A percentile compares a stretch with the other conserved stretches of the same genome.
phyloP scores from a whole-genome alignment of 2,888 invertebrate genomes.

The Hypselothyrea guttata region DNA sequence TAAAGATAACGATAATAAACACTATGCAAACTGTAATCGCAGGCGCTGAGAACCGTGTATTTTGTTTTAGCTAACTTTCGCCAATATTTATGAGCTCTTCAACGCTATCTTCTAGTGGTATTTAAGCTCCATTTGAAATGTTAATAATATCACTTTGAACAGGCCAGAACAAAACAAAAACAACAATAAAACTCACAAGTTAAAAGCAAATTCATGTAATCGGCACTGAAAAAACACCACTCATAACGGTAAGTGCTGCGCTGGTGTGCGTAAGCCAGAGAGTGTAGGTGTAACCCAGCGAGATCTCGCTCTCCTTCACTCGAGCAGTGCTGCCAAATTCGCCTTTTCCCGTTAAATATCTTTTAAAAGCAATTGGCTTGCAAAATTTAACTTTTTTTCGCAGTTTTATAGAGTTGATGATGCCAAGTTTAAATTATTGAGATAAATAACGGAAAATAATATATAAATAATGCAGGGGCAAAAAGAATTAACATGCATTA shows the following conservation, averaged over 20 bases:
- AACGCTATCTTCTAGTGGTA: constrained; percentile 25
- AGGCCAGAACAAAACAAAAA: constrained; percentile 18
- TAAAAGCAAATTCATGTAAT: constrained; percentile 60
- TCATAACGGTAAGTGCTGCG: constrained; percentile 12
- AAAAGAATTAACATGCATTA: too few species aligned
- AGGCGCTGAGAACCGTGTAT: too few species aligned
- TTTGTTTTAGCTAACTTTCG: constrained; percentile 17
- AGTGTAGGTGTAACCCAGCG: not conserved
- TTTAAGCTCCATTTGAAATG: constrained; percentile 25
- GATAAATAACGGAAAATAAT: too few species aligned
- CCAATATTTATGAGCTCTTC: constrained; percentile 42
- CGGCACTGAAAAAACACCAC: constrained; percentile 26
- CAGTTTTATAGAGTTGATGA: too few species aligned
- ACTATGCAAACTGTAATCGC: not conserved
- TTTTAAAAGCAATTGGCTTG: too few species aligned
- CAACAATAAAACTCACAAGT: constrained; percentile 4
- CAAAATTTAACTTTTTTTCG: too few species aligned
- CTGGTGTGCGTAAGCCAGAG: not conserved
- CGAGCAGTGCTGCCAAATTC: too few species aligned
- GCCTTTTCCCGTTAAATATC: too few species aligned
- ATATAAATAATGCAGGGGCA: too few species aligned
- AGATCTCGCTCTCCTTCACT: constrained; percentile 6
- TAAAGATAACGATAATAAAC: not conserved
- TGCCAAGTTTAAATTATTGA: too few species aligned
- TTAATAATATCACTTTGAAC: not conserved